Evolutionary conservation across 1,140 invertebrate genomes (phyloP).

Genomic region (Pantala flavescens): DNA sequence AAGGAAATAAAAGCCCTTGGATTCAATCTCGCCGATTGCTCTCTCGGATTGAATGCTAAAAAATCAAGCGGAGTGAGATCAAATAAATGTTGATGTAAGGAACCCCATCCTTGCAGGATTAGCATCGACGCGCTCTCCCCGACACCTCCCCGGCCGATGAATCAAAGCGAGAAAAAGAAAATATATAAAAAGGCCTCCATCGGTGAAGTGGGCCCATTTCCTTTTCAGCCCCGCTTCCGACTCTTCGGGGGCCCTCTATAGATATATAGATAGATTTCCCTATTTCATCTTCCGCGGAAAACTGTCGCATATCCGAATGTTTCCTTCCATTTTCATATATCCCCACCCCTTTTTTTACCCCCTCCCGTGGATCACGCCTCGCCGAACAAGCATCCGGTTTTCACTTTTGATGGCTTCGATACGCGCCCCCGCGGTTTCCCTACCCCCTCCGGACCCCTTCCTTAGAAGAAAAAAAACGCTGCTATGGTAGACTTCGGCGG

Average conservation of each 20-base stretch:
- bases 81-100: no score
- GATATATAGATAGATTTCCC: no score
- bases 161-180: neutral
- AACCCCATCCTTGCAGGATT: neutral
- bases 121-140: neutral
- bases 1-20: no score
- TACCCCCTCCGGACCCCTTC: neutral
- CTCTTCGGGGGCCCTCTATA: neutral
- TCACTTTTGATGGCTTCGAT: neutral
- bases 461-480: neutral
- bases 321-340: neutral
- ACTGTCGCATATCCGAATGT: no score
- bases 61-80: no score
- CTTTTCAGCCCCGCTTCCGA: neutral
- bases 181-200: neutral
- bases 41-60: no score
- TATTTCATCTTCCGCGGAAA: no score
- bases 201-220: neutral
- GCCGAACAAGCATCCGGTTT: conserved; percentile 7
- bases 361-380: neutral
- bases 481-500: neutral
- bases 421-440: neutral
- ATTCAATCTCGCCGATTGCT: no score
- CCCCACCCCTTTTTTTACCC: neutral
- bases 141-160: neutral